Percentiles rank a stretch among this genome's conserved stretches.
Evolutionary conservation across 2,888 invertebrate species (phyloP).

Genomic region (Mystacides longicornis): DNA sequence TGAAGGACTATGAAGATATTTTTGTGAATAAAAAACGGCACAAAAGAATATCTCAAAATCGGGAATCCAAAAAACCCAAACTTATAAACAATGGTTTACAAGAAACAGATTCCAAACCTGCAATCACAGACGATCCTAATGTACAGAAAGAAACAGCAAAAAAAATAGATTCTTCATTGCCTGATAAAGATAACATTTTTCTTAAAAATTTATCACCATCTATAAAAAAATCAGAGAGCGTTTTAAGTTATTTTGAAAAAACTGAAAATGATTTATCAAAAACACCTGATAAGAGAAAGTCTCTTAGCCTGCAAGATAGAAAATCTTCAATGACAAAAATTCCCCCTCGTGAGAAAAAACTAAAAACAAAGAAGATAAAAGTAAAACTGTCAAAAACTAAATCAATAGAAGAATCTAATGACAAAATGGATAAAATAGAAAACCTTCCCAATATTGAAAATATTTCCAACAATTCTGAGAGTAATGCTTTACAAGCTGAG

Average conservation of each 20-base stretch:
- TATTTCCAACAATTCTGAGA: background rate
- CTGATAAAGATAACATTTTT: slow-evolving; percentile 35
- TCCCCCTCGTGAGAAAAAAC: no score
- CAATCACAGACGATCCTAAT: background rate
- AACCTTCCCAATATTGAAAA: slow-evolving; percentile 3
- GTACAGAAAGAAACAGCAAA: slow-evolving; percentile 4
- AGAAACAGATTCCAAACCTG: background rate
- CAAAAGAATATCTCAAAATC: background rate
- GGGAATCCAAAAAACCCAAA: background rate
- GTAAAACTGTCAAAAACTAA: no score
- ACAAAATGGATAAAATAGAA: slow-evolving; percentile 23
- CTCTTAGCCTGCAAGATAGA: background rate
- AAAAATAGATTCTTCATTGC: background rate
- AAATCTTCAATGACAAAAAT: background rate
- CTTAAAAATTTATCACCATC: slow-evolving; percentile 50
- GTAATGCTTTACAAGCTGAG: no score
- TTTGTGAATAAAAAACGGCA: background rate
- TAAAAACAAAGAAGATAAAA: no score
- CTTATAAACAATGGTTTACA: no score
- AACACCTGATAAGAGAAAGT: no score
- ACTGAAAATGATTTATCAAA: slow-evolving; percentile 33
- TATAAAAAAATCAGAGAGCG: slow-evolving; percentile 51
- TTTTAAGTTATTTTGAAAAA: slow-evolving; percentile 54
- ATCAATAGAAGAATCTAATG: background rate
- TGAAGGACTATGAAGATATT: background rate